Percentiles rank a stretch among this genome's conserved stretches.
These are phyloP conservation scores for Epistrophe grossulariae DNA, from an alignment of 2,888 invertebrate species.

Conservation along the genomic window DNA sequence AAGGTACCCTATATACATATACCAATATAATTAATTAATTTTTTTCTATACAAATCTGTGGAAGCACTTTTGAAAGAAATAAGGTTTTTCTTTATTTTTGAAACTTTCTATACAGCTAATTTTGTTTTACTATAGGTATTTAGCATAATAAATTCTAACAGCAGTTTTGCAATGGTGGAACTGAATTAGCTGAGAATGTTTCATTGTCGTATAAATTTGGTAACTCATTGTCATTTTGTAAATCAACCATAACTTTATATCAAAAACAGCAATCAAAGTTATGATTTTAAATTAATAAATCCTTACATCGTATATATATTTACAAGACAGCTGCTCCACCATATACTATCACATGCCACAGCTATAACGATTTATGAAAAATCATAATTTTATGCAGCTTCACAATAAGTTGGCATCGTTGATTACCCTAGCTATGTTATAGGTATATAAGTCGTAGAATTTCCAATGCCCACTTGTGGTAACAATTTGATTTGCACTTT, in stretches of 20 bases:
- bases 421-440: constrained; percentile 41
- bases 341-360: neutral
- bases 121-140: neutral
- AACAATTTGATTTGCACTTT: constrained; percentile 73
- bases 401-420: constrained; percentile 58
- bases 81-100: no score
- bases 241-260: neutral
- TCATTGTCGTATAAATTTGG: neutral
- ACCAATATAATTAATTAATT: no score
- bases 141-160: neutral
- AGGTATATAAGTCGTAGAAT: constrained; percentile 7
- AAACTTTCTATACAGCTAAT: no score
- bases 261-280: neutral
- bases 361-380: constrained; percentile 62
- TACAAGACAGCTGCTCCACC: constrained; percentile 48
- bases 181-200: neutral
- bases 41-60: no score
- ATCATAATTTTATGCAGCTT: constrained; percentile 72
- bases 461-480: constrained; percentile 51
- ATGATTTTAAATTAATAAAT: neutral
- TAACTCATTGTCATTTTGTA: neutral
- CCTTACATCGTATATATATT: neutral
- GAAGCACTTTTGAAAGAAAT: no score
- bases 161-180: neutral
- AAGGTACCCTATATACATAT: no score